Conservation (phyloP, 2,113 vertebrate species). For the Albula goreensis region DNA sequence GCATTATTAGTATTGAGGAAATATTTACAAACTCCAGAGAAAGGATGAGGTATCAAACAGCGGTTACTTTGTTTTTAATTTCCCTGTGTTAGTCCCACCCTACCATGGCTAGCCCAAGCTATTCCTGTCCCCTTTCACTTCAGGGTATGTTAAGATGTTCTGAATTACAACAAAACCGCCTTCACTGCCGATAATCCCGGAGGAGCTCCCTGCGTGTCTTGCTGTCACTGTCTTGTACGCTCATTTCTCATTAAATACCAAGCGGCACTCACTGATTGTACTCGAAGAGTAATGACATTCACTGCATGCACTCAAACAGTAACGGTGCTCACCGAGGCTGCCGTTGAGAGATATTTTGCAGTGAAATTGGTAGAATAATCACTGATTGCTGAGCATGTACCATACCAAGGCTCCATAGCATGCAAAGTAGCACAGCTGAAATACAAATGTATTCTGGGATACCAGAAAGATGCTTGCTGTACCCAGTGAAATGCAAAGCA, state of each 20-base stretch:
- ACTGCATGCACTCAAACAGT: neutral
- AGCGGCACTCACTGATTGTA: neutral
- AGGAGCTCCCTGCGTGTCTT: conserved; percentile 16
- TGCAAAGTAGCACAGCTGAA: neutral
- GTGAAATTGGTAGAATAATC: neutral
- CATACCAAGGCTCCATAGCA: neutral
- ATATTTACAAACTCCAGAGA: neutral
- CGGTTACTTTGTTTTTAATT: conserved; percentile 26
- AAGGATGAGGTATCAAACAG: conserved; percentile 16
- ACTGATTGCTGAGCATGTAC: neutral
- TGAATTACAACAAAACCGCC: conserved; percentile 40
- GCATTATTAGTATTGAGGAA: neutral
- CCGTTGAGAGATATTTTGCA: neutral
- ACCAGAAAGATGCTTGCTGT: neutral
- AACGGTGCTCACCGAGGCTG: neutral
- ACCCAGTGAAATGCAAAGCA: neutral
- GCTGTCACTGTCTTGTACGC: neutral
- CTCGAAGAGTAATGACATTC: neutral
- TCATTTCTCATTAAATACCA: conserved; percentile 1
- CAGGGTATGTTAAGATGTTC: conserved; percentile 45
- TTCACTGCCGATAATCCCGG: conserved; percentile 33
- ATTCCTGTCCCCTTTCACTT: conserved; percentile 47
- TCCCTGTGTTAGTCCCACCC: too few relatives aligned
- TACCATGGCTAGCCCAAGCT: neutral
- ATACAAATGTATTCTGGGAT: neutral